phyloP scores from a whole-genome alignment of 2,888 invertebrate species.

The Ophion obscuratus region DNA sequence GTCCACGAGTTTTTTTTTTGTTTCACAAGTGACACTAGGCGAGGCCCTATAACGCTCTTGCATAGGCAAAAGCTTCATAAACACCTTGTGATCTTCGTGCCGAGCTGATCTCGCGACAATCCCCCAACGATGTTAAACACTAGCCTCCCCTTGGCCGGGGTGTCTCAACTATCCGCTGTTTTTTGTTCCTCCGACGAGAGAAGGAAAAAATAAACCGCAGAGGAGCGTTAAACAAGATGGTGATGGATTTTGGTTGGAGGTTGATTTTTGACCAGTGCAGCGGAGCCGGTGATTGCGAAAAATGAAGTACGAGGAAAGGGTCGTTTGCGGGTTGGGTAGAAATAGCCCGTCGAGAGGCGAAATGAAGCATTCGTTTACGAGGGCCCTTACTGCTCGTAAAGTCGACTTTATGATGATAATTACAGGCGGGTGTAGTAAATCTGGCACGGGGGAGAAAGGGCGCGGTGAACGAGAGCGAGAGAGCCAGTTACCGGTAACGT shows the following conservation, averaged over 20 bases:
- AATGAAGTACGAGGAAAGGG: slow-evolving; percentile 35
- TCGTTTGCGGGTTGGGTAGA: slow-evolving; percentile 46
- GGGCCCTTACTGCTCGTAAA: slow-evolving; percentile 84
- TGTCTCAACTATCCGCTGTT: slow-evolving; percentile 31
- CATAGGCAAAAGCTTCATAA: slow-evolving; percentile 30
- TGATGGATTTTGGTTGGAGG: slow-evolving; percentile 20
- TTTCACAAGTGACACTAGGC: background rate
- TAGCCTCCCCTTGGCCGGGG: slow-evolving; percentile 57
- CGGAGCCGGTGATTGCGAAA: slow-evolving; percentile 29
- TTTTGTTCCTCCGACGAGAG: slow-evolving; percentile 4
- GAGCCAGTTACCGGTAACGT: slow-evolving; percentile 7
- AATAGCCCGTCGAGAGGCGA: slow-evolving; percentile 74
- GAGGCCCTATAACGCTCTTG: background rate
- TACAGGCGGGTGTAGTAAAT: slow-evolving; percentile 83
- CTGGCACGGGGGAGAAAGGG: slow-evolving; percentile 73
- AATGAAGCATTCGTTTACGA: slow-evolving; percentile 84
- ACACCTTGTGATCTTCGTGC: slow-evolving; percentile 42
- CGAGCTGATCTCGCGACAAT: slow-evolving; percentile 41
- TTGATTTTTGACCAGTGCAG: slow-evolving; percentile 53
- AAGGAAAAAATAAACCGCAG: slow-evolving; percentile 43
- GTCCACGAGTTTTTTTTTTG: background rate
- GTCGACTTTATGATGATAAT: slow-evolving; percentile 84
- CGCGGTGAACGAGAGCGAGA: slow-evolving; percentile 33
- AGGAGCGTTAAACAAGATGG: slow-evolving; percentile 23
- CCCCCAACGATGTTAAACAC: slow-evolving; percentile 60